Conservation (phyloP, 2,888 invertebrate genomes). For the Hirtodrosophila histrioides region DNA sequence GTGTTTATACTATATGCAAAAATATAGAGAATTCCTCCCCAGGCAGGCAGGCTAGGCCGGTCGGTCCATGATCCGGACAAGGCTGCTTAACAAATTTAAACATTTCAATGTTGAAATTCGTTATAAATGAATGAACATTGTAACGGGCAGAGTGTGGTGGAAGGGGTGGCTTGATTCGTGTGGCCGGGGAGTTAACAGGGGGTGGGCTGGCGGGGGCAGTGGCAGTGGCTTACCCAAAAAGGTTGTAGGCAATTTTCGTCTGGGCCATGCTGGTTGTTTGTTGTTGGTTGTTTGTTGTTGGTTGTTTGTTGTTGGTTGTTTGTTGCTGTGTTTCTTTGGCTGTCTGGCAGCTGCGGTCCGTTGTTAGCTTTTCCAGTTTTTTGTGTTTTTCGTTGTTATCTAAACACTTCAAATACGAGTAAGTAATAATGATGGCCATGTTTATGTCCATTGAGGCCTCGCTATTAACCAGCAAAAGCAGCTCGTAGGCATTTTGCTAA, state of each 20-base stretch:
- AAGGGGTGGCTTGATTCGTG: neutral
- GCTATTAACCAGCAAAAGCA: slow-evolving; percentile 39
- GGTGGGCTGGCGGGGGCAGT: no score
- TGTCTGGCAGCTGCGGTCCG: neutral
- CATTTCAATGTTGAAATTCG: slow-evolving; percentile 73
- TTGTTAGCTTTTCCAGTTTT: slow-evolving; percentile 65
- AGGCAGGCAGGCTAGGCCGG: slow-evolving; percentile 19
- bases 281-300: slow-evolving; percentile 2
- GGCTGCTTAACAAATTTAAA: slow-evolving; percentile 46
- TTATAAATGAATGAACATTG: slow-evolving; percentile 76
- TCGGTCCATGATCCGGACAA: slow-evolving; percentile 36
- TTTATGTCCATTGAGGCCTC: slow-evolving; percentile 56
- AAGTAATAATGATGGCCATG: slow-evolving; percentile 65
- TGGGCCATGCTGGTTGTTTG: slow-evolving; percentile 26
- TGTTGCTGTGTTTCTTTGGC: slow-evolving; percentile 10
- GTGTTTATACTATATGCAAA: neutral
- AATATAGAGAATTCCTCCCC: slow-evolving; percentile 34
- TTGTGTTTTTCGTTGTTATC: slow-evolving; percentile 40
- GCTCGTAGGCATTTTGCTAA: slow-evolving; percentile 71
- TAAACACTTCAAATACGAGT: slow-evolving; percentile 49
- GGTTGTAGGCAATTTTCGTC: slow-evolving; percentile 53
- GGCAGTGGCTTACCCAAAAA: slow-evolving; percentile 37
- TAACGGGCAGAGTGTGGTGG: slow-evolving; percentile 50
- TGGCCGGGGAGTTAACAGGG: no score
- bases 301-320: slow-evolving; percentile 53